Percentiles rank a stretch among this genome's conserved stretches.
These are phyloP conservation scores for Troilus luridus DNA, from an alignment of 2,888 invertebrate genomes.

Conservation along the genomic window DNA sequence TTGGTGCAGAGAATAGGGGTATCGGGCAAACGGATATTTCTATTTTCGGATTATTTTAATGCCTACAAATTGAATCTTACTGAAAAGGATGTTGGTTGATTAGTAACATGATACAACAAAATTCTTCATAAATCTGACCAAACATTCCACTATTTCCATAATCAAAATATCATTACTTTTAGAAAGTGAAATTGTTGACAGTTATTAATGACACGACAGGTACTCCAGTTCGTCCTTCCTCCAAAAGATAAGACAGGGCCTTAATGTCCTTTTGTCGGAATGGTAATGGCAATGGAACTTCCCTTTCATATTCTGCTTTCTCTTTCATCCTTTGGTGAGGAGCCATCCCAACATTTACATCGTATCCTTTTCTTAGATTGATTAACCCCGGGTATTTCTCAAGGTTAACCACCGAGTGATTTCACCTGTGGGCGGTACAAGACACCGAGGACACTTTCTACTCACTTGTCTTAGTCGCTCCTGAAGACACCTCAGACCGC, in stretches of 20 bases:
- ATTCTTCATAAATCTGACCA: too few relatives aligned
- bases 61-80: too few relatives aligned
- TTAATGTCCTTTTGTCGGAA: conserved; percentile 31
- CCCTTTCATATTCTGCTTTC: conserved; percentile 36
- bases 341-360: not conserved
- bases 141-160: too few relatives aligned
- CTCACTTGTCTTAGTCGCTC: not conserved
- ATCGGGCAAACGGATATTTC: too few relatives aligned
- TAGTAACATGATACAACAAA: too few relatives aligned
- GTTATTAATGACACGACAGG: conserved; percentile 23
- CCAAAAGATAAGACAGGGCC: not conserved
- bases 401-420: conserved; percentile 28
- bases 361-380: conserved; percentile 33
- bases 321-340: not conserved
- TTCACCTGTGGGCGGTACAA: conserved; percentile 40
- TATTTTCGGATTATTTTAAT: too few relatives aligned
- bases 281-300: conserved; percentile 36
- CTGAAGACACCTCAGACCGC: not conserved
- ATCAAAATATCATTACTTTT: not conserved
- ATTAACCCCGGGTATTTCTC: conserved; percentile 27
- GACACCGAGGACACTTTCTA: conserved; percentile 20
- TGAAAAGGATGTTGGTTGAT: too few relatives aligned
- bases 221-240: conserved; percentile 13
- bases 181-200: conserved; percentile 9
- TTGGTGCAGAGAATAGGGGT: too few relatives aligned